Evolutionary conservation across 2,797 vertebrate species (phyloP), one percentile per base, ranked within the genome.

Genomic region (Parotocinclus haroldoi): DNA sequence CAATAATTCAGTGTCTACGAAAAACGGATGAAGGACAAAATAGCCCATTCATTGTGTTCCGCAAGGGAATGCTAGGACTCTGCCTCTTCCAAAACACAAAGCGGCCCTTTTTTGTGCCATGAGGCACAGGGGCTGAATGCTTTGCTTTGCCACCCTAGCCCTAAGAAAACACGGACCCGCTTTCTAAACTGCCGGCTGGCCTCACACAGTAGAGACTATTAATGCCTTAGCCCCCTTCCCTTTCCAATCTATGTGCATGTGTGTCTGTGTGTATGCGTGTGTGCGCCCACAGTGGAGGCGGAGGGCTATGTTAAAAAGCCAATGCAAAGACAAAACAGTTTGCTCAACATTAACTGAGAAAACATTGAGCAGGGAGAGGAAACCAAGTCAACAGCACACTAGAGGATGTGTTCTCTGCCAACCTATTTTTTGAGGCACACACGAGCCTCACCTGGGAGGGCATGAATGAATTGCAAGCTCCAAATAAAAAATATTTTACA

Each of bases 271-370:
- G 83, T 63, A 82, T 79, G 88, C 89, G 48, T 67, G 80, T 81
- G 83, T 63, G 83, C 78, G 88, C 89, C 87, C 85, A 84, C 90
- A 85, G 86, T 89, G 85, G 91, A 92, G 90, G 91, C 89, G 83
- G 91, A 73, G 82, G 90, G 89, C 90, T 88, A 82, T 76, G 88
- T 87, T 68, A 75, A 76, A 92, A 91, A 92, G 92, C 93, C 92
- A 94, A 92, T 65, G 90, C 90, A 93, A 95, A 95, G 94, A 95
- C 94, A 97, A 96, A 98, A 96, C 93, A 93, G 94, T 96, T 98
- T 96, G 92, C 92, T 91, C 93, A 96, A 94, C 90, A 91, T 93
- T 92, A 91, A 86, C 80, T 84, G 82, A 85, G 85, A 90, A 91
- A 90, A 89, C 84, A 86, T 75, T 77, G 80, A 77, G 58, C 79